Evolutionary conservation across 2,113 vertebrate genomes (phyloP).

Genomic region (Osmerus eperlanus): DNA sequence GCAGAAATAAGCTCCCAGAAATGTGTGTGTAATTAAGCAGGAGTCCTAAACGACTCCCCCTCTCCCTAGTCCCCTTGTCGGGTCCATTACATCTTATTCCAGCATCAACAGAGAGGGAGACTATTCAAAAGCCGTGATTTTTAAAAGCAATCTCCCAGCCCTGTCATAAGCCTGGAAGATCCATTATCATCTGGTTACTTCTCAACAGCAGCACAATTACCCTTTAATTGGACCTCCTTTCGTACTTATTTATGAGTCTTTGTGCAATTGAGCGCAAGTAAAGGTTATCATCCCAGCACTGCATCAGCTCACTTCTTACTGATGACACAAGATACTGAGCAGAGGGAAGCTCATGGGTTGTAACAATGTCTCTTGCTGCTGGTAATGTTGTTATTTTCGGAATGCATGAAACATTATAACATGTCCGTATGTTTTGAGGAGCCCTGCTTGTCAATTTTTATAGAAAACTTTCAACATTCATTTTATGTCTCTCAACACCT

Average conservation of each 20-base stretch:
- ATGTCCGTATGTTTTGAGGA: not conserved
- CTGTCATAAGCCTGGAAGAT: constrained; percentile 39
- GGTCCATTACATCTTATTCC: constrained; percentile 22
- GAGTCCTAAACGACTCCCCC: constrained; percentile 18
- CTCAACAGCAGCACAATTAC: constrained; percentile 45
- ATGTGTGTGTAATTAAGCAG: constrained; percentile 46
- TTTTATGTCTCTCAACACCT: no score
- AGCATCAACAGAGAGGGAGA: constrained; percentile 25
- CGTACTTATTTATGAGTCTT: constrained; percentile 40
- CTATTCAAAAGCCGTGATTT: constrained; percentile 22
- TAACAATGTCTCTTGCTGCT: no score
- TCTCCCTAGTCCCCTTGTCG: not conserved
- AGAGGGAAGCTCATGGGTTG: not conserved
- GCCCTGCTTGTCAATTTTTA: not conserved
- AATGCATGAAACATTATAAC: no score
- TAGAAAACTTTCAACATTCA: no score
- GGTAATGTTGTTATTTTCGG: no score
- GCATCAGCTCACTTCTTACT: not conserved
- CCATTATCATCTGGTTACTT: constrained; percentile 54
- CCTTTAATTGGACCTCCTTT: constrained; percentile 50
- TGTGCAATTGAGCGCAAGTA: constrained; percentile 21
- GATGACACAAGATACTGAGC: not conserved
- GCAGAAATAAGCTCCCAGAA: constrained; percentile 32
- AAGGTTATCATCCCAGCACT: not conserved
- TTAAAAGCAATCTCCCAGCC: constrained; percentile 43